These are phyloP conservation scores for Porites cylindrica DNA, from an alignment of 92 coral and sea anemone genomes.

Conservation along the genomic window DNA sequence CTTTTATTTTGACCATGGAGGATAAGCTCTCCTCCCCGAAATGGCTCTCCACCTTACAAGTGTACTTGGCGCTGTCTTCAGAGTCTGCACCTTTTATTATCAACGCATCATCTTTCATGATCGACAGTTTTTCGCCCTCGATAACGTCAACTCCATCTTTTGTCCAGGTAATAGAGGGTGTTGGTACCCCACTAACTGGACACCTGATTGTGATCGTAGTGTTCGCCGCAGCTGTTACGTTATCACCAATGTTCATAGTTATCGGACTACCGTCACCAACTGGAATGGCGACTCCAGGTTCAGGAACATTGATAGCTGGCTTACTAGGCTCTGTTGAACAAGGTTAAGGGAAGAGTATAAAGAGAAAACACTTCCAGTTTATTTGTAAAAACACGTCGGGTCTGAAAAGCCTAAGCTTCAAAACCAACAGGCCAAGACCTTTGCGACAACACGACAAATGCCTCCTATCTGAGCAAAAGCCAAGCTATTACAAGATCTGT, in stretches of 20 bases:
- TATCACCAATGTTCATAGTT: constrained; percentile 65
- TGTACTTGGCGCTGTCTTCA: constrained; percentile 47
- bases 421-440: not conserved
- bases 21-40: constrained; percentile 49
- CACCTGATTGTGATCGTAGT: constrained; percentile 79
- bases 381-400: too few relatives aligned
- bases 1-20: not conserved
- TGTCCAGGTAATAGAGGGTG: constrained; percentile 78
- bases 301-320: constrained; percentile 34
- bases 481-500: too few relatives aligned
- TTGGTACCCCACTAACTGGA: constrained; percentile 78
- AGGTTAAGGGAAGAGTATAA: not conserved
- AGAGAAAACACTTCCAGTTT: not conserved
- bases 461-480: too few relatives aligned
- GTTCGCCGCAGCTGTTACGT: constrained; percentile 73
- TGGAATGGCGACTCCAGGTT: constrained; percentile 31
- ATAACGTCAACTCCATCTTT: constrained; percentile 60
- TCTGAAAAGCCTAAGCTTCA: not conserved
- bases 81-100: constrained; percentile 17
- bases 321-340: constrained; percentile 36
- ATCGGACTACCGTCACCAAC: constrained; percentile 48
- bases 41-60: constrained; percentile 37
- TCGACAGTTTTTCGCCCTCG: constrained; percentile 1
- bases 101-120: constrained; percentile 2
- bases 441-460: not conserved